Evolutionary conservation across 2,888 invertebrate genomes (phyloP).

Genomic region (Lamellibrachia columna): DNA sequence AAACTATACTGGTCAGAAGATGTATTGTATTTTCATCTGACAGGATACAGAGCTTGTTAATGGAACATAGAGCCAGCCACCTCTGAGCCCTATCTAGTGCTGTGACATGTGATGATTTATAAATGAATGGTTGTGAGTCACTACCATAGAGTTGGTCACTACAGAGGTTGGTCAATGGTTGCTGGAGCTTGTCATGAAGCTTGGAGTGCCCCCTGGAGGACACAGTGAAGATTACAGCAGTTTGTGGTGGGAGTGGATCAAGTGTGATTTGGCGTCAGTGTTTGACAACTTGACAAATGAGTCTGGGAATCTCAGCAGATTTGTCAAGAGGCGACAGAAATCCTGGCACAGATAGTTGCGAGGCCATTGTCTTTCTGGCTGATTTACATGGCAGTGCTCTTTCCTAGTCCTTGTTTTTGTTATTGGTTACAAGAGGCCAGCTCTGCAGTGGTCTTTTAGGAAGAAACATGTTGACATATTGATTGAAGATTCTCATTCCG

Average conservation of each 20-base stretch:
- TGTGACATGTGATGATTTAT: neutral
- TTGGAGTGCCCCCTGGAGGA: neutral
- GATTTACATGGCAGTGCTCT: neutral
- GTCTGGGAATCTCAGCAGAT: neutral
- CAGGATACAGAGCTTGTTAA: neutral
- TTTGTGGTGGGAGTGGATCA: neutral
- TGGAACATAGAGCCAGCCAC: neutral
- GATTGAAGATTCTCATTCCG: neutral
- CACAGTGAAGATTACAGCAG: neutral
- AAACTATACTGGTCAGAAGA: neutral
- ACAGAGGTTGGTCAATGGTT: neutral
- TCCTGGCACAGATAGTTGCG: neutral
- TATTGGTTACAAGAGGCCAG: neutral
- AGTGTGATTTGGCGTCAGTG: constrained; percentile 2
- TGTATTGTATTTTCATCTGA: neutral
- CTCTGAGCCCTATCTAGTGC: neutral
- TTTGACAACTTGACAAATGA: constrained; percentile 16
- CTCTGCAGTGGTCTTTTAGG: neutral
- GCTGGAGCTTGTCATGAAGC: neutral
- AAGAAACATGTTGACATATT: neutral
- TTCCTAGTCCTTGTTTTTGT: neutral
- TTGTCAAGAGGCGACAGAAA: neutral
- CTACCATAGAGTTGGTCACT: neutral
- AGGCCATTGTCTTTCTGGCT: neutral
- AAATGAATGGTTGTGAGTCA: neutral